Evolutionary conservation across 2,888 invertebrate genomes (phyloP).

Genomic region (Cheilosia impressa): DNA sequence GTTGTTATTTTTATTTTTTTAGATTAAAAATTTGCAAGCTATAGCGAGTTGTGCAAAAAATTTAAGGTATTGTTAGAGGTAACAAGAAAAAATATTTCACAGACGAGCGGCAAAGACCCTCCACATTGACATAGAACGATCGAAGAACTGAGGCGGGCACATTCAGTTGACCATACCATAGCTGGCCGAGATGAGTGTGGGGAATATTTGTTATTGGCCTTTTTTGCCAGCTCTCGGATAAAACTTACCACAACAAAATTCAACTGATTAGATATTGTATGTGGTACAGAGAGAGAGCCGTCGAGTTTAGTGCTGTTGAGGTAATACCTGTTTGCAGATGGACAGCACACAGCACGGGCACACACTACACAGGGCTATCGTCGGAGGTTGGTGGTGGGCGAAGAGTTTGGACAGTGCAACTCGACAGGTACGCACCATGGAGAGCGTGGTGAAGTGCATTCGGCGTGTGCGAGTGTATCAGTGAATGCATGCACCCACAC

Average conservation of each 20-base stretch:
- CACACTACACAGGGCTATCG: constrained; percentile 34
- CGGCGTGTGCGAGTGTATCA: constrained; percentile 13
- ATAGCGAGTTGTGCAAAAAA: constrained; percentile 27
- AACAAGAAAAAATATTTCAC: constrained; percentile 76
- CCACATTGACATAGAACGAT: constrained; percentile 82
- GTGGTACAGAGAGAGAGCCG: background rate
- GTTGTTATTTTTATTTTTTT: background rate
- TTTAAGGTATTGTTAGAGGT: constrained; percentile 38
- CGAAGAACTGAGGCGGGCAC: constrained; percentile 80
- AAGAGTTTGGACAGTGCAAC: constrained; percentile 71
- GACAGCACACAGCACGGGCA: constrained; percentile 27
- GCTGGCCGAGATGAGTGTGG: constrained; percentile 76
- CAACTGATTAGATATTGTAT: constrained; percentile 54
- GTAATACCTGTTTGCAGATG: constrained; percentile 74
- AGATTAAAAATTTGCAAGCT: constrained; percentile 18
- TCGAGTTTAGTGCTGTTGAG: constrained; percentile 4
- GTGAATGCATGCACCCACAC: constrained; percentile 75
- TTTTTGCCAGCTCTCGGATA: constrained; percentile 22
- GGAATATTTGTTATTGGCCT: constrained; percentile 44
- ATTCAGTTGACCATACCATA: constrained; percentile 78
- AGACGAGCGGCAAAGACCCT: constrained; percentile 77
- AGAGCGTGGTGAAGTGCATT: constrained; percentile 78
- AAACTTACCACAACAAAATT: constrained; percentile 56
- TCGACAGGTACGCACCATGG: constrained; percentile 63
- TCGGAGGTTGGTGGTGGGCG: constrained; percentile 66